phyloP scores from a whole-genome alignment of 2,113 vertebrate genomes.

The Varanus salvator region DNA sequence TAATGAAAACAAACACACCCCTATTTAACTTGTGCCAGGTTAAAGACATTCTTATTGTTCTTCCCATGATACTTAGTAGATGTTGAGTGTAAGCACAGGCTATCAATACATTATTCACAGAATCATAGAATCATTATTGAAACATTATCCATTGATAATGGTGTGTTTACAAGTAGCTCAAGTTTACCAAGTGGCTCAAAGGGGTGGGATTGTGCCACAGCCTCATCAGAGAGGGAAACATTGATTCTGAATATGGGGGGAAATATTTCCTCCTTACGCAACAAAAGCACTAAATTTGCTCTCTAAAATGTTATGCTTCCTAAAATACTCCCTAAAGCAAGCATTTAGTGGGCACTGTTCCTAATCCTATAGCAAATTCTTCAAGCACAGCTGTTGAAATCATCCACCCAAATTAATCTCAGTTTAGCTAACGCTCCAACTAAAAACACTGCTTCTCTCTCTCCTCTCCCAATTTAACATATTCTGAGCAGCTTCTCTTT shows the following conservation, averaged over 20 bases:
- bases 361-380: background rate
- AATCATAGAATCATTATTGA: no score
- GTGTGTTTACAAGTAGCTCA: no score
- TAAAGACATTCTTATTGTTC: no score
- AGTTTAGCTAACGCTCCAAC: background rate
- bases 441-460: background rate
- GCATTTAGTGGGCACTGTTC: background rate
- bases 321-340: background rate
- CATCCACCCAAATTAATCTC: background rate
- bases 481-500: background rate
- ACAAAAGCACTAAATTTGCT: background rate
- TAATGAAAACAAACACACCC: no score
- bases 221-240: background rate
- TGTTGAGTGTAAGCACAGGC: no score
- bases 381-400: background rate
- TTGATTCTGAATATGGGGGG: background rate
- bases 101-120: no score
- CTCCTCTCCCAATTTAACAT: background rate
- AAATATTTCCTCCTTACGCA: background rate
- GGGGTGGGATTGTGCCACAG: background rate
- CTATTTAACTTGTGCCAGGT: no score
- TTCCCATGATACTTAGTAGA: no score
- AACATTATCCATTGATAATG: no score
- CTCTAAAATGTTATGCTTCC: background rate
- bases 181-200: no score